Conservation (phyloP, 2,113 vertebrate genomes). For the Aldabrachelys gigantea region DNA sequence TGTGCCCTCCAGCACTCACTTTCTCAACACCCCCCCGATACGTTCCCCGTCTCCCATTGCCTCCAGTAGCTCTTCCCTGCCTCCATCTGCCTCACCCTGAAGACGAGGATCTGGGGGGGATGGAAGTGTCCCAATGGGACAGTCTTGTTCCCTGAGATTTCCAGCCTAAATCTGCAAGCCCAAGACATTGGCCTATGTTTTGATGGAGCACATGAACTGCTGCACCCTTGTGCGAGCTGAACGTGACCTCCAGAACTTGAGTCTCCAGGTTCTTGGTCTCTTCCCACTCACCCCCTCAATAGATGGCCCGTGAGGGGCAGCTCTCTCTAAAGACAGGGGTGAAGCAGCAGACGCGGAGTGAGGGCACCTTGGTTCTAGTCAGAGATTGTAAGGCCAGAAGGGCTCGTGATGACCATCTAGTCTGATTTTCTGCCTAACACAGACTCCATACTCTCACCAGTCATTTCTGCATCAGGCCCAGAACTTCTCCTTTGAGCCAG, state of each 20-base stretch:
- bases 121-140: neutral
- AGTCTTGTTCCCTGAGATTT: neutral
- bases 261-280: neutral
- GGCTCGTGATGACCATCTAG: too few relatives aligned
- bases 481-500: neutral
- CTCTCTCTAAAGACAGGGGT: neutral
- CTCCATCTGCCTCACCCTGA: too few relatives aligned
- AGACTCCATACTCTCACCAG: neutral
- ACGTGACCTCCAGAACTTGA: neutral
- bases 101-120: neutral
- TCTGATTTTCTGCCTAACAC: neutral
- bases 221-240: neutral
- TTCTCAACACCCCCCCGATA: neutral
- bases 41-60: neutral
- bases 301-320: too few relatives aligned
- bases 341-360: neutral
- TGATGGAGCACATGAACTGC: neutral
- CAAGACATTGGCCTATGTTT: neutral
- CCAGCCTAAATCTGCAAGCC: neutral
- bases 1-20: neutral
- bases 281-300: neutral
- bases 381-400: neutral
- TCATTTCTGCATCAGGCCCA: neutral
- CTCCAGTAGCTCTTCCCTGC: neutral
- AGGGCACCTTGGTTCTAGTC: neutral